phyloP scores from a whole-genome alignment of 2,888 invertebrate genomes.

The Rosalia funebris region DNA sequence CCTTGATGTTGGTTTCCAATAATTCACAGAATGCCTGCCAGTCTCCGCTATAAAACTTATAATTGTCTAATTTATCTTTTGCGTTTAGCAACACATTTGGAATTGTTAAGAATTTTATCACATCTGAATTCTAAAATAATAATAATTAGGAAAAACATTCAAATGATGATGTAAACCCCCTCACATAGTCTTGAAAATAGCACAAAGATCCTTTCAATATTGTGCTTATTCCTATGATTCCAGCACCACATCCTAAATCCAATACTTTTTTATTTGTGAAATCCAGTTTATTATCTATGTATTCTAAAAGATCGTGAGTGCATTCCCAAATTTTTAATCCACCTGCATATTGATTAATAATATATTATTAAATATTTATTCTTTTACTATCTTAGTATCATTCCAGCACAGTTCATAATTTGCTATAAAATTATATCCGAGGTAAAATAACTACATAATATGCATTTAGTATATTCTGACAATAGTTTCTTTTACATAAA shows the following conservation, averaged over 20 bases:
- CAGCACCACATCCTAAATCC: slow-evolving; percentile 94
- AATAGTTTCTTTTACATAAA: too few relatives aligned
- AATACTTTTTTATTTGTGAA: slow-evolving; percentile 72
- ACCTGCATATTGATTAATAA: slow-evolving; percentile 70
- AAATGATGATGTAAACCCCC: slow-evolving; percentile 53
- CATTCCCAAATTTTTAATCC: slow-evolving; percentile 98
- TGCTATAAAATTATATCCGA: too few relatives aligned
- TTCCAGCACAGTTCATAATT: too few relatives aligned
- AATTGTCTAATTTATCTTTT: slow-evolving; percentile 61
- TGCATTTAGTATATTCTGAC: too few relatives aligned
- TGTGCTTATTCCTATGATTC: slow-evolving; percentile 85
- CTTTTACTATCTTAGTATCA: too few relatives aligned
- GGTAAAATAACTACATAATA: too few relatives aligned
- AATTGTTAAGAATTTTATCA: slow-evolving; percentile 81
- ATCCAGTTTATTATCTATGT: slow-evolving; percentile 66
- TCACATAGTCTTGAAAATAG: slow-evolving; percentile 95
- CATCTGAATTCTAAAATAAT: slow-evolving; percentile 82
- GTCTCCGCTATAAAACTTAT: slow-evolving; percentile 74
- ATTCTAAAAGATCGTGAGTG: slow-evolving; percentile 81
- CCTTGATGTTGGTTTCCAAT: slow-evolving; percentile 65
- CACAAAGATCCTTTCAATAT: slow-evolving; percentile 75
- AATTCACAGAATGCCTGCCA: slow-evolving; percentile 68
- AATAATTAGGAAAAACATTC: slow-evolving; percentile 52
- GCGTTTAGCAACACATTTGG: slow-evolving; percentile 80
- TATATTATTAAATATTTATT: slow-evolving; percentile 12